Evolutionary conservation across 2,888 invertebrate species (phyloP), one percentile per base, ranked within the genome.

Genomic region (Lutraria lutraria): DNA sequence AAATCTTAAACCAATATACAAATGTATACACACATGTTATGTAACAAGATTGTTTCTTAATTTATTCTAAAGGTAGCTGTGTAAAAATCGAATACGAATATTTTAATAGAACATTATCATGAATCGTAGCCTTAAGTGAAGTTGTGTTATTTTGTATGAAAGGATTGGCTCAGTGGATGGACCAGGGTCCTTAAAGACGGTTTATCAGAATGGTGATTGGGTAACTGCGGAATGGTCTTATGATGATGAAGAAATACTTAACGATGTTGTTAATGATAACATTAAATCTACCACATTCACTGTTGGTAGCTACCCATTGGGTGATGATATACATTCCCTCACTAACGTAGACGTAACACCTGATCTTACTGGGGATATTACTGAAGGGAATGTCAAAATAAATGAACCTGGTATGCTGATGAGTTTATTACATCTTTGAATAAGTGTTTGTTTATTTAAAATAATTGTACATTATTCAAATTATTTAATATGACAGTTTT

Each of bases 161-260:
- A 63, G 25, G n/a, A 31, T 63, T 43, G 83, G 56, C 3, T 53
- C 83, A 25, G 53, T 43, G 19, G 72, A 25, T 1, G 83, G 6
- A 34, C 76, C 12, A 15, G 29, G 19, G 31, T 19, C 29, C 6
- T 15, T 19, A 19, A 34, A 76, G 10, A 76, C 72, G 52, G 25
- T 84, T 4, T 84, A 84, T 15, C 84, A 84, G 54, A 76, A 25
- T 19, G 84, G 54, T 31, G 54, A 84, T 15, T 84, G 72, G 29
- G 53, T 84, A 1, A 31, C 29, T 25, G 76, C 76, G 16, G n/a
- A n/a, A 8, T 89, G 89, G 89, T 29, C 13, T 0, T 84, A 84
- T 25, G n/a, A 21, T 31, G 89, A 89, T 52, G 13, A 16, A 25
- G 81, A 89, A 19, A 15, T 72, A 3, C 43, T 87, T 2, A 29